These are phyloP conservation scores for Hedya salicella DNA, from an alignment of 2,888 invertebrate species.

Conservation along the genomic window DNA sequence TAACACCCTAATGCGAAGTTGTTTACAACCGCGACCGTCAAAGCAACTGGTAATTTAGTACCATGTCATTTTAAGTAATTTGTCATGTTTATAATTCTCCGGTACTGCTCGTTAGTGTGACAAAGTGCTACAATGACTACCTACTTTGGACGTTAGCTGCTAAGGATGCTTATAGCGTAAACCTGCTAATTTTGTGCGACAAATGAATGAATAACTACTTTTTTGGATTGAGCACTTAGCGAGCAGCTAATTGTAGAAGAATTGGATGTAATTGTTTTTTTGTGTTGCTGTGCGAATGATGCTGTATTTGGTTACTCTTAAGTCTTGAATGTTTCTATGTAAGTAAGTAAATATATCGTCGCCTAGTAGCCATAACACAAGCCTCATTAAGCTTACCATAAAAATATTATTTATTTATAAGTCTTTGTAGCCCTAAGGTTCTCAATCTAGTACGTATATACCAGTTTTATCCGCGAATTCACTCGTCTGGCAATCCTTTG, in stretches of 20 bases:
- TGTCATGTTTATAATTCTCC: background rate
- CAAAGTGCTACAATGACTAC: background rate
- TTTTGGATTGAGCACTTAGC: background rate
- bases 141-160: background rate
- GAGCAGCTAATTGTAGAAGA: background rate
- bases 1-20: conserved; percentile 16
- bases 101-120: conserved; percentile 1
- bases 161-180: background rate
- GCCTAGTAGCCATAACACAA: no score
- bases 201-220: conserved; percentile 12
- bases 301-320: no score
- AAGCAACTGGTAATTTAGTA: background rate
- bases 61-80: conserved; percentile 6
- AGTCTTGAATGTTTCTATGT: no score
- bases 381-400: no score
- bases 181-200: conserved; percentile 11
- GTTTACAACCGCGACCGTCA: background rate
- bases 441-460: no score
- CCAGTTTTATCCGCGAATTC: no score
- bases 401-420: no score
- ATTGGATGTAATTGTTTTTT: background rate
- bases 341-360: no score
- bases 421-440: no score
- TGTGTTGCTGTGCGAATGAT: no score
- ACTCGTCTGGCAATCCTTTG: no score